Conservation (phyloP, 2,888 invertebrate species). For the Lucinisca nassula region DNA sequence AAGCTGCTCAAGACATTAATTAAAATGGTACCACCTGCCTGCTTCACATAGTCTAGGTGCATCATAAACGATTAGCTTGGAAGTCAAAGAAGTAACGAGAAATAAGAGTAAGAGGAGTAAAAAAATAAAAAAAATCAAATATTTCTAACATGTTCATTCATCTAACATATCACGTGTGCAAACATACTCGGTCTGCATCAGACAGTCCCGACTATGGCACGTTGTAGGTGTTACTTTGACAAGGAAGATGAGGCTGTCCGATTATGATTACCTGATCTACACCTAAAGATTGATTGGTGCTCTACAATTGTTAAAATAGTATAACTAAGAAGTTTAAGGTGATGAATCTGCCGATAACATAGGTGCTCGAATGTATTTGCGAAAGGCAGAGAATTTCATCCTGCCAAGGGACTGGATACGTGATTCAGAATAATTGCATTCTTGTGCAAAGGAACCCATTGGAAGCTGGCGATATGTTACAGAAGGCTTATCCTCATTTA, state of each 20-base stretch:
- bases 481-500: background rate
- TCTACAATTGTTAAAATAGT: too few relatives aligned
- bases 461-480: background rate
- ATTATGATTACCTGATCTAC: background rate
- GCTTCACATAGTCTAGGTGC: background rate
- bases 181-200: background rate
- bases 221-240: too few relatives aligned
- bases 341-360: background rate
- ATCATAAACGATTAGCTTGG: too few relatives aligned
- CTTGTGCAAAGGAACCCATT: background rate
- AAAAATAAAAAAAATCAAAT: too few relatives aligned
- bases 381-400: background rate
- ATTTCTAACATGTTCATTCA: too few relatives aligned
- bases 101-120: too few relatives aligned
- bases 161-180: background rate
- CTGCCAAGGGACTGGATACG: background rate
- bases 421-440: background rate
- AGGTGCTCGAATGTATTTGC: background rate
- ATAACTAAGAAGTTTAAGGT: background rate
- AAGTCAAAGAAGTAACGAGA: too few relatives aligned
- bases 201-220: conserved; percentile 10
- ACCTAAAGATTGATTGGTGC: background rate
- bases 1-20: background rate
- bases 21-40: background rate
- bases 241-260: background rate